Evolutionary conservation across 2,113 vertebrate species (phyloP).

Genomic region (Pedionomus torquatus): DNA sequence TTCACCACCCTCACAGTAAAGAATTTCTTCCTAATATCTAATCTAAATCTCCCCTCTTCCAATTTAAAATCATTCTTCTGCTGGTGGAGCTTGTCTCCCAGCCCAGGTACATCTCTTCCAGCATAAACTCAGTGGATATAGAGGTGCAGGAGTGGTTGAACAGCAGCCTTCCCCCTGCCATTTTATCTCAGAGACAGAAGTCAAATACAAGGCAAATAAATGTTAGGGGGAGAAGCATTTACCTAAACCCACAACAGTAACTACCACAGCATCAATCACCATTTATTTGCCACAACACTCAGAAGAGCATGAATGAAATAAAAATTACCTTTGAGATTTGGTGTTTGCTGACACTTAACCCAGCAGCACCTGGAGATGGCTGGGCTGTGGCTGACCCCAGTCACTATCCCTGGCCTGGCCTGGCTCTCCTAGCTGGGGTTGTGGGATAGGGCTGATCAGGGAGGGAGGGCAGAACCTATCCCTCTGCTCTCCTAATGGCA

Average conservation of each 20-base stretch:
- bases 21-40: too few relatives aligned
- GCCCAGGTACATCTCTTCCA: too few relatives aligned
- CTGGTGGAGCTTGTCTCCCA: background rate
- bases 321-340: background rate
- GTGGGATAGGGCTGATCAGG: accelerated
- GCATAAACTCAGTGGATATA: accelerated
- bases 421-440: accelerated
- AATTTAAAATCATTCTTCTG: background rate
- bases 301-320: background rate
- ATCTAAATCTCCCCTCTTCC: too few relatives aligned
- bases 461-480: background rate
- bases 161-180: background rate
- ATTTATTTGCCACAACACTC: background rate
- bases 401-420: accelerated
- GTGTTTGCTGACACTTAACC: background rate
- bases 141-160: accelerated
- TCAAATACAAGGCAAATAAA: background rate
- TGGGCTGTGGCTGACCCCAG: accelerated
- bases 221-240: background rate
- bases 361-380: accelerated
- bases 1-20: too few relatives aligned
- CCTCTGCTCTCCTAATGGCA: background rate
- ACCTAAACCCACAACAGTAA: background rate
- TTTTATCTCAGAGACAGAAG: background rate
- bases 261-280: accelerated